Evolutionary conservation across 2,797 vertebrate genomes (phyloP).

Genomic region (Pogoniulus pusillus): DNA sequence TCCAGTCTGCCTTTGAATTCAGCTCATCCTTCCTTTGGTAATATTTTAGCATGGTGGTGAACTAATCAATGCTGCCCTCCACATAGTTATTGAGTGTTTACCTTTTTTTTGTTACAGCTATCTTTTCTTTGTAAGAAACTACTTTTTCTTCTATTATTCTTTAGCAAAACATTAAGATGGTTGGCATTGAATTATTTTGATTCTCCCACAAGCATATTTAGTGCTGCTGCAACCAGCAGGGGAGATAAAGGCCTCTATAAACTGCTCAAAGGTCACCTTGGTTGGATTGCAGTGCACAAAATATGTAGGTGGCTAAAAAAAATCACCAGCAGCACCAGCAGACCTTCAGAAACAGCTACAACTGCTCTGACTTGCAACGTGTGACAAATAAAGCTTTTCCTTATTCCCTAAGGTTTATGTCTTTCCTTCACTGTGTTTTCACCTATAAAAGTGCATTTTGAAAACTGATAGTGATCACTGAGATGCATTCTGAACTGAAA

Average conservation of each 20-base stretch:
- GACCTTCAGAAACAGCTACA: neutral
- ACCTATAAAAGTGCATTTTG: slow-evolving; percentile 74
- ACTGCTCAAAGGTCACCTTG: slow-evolving; percentile 14
- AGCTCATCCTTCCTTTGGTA: neutral
- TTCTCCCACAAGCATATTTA: slow-evolving; percentile 53
- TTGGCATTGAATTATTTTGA: slow-evolving; percentile 64
- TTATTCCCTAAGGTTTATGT: neutral
- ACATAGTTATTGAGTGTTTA: neutral
- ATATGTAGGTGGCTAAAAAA: slow-evolving; percentile 22
- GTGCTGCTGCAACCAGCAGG: slow-evolving; percentile 15
- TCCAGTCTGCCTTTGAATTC: neutral
- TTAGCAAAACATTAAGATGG: slow-evolving; percentile 56
- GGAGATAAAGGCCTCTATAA: slow-evolving; percentile 60
- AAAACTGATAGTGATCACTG: slow-evolving; percentile 23
- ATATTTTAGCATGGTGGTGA: neutral
- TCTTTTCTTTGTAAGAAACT: slow-evolving; percentile 48
- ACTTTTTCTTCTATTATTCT: slow-evolving; percentile 36
- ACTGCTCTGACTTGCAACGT: neutral
- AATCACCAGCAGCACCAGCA: slow-evolving; percentile 10
- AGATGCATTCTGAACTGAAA: slow-evolving; percentile 49
- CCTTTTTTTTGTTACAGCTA: slow-evolving; percentile 14
- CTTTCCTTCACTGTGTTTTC: slow-evolving; percentile 57
- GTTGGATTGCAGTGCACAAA: slow-evolving; percentile 39
- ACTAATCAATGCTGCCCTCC: slow-evolving; percentile 33
- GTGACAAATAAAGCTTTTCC: neutral